phyloP scores from a whole-genome alignment of 2,113 vertebrate species.

The Myxocyprinus asiaticus region DNA sequence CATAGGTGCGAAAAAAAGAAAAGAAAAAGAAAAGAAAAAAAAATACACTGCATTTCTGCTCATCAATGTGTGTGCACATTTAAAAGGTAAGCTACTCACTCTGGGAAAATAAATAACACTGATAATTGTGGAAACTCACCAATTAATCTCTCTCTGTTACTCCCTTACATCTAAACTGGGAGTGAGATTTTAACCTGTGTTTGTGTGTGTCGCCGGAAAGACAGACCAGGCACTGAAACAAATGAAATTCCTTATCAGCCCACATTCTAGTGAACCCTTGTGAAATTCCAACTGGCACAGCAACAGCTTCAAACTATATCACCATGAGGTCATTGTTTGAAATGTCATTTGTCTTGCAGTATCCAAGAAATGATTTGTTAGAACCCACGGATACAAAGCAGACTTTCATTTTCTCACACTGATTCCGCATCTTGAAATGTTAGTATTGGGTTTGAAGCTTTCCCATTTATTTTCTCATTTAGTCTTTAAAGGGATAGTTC shows the following conservation, averaged over 20 bases:
- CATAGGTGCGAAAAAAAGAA: no score
- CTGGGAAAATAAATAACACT: neutral
- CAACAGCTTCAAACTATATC: conserved; percentile 25
- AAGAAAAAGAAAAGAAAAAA: no score
- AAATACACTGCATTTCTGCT: neutral
- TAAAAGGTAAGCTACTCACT: no score
- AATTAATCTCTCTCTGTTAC: conserved; percentile 16
- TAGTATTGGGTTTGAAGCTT: neutral
- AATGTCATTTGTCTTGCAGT: conserved; percentile 14
- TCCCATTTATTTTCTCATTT: no score
- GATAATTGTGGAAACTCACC: neutral
- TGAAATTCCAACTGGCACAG: conserved; percentile 20
- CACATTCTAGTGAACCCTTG: conserved; percentile 19
- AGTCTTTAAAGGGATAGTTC: no score
- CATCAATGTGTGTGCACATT: neutral
- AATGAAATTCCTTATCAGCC: conserved; percentile 41
- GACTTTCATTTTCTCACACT: neutral
- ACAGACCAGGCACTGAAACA: conserved; percentile 10
- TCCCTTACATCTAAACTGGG: neutral
- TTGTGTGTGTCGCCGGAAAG: neutral
- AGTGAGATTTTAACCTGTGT: neutral
- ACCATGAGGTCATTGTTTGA: conserved; percentile 21
- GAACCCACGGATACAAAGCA: no score
- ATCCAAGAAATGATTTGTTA: neutral
- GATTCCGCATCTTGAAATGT: neutral